Evolutionary conservation across 2,888 invertebrate genomes (phyloP), one percentile per base, ranked within the genome.

Genomic region (Vesta saturnalis): DNA sequence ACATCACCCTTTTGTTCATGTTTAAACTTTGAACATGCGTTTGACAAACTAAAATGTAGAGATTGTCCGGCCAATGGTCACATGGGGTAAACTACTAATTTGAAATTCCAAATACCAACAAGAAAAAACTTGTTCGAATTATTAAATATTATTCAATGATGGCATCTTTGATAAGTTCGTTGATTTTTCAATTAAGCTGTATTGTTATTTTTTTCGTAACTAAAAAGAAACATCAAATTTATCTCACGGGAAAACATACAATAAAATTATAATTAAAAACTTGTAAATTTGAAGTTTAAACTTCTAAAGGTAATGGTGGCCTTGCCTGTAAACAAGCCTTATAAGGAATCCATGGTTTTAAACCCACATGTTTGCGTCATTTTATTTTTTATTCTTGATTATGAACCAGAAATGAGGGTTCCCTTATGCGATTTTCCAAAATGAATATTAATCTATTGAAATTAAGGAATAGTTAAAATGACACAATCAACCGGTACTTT

Each of bases 281-380:
- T 52, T 52, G 19, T 21, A 52, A 21, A 52, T 21, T 52, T 39
- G 23, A 52, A 52, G 52, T 52, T 18, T 19, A 19, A 49, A 49
- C 12, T 52, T 19, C 5, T 52, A 52, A 18, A 52, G 52, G 19
- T 47, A 47, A 23, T 8, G 60, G 49, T 74, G 78, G 76, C 80
- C 79, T 80, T 80, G 79, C 69, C 71, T 63, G 74, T 67, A 72
- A 73, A 74, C 77, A 72, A 73, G 65, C 80, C 79, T 76, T 80
- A 80, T 80, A 79, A 78, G 80, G 80, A 75, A 76, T 77, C 77
- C 77, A 74, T 77, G 73, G 73, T 18, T 73, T 74, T 72, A 70
- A 73, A 71, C 65, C 69, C 66, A 71, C 75, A 70, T 67, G 77
- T 78, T 80, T 78, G 72, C 79, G 78, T 78, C 79, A 79, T 72